Base-by-base conservation (phyloP, 2,888 invertebrate genomes). In the Rotaria magnacalcarata region DNA sequence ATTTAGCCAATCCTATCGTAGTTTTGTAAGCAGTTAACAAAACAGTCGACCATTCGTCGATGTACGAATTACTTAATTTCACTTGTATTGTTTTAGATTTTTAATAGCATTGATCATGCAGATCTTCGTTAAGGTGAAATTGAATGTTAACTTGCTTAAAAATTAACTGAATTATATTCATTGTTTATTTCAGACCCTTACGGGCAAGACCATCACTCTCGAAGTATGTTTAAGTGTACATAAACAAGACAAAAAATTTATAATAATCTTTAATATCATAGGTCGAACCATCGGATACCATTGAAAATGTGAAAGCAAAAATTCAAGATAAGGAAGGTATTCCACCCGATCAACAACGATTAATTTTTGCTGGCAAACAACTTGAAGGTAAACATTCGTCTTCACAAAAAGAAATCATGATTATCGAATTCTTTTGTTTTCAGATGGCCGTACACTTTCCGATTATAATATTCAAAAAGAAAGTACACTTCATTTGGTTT, bases 361-460 rank as follows among this genome's bases (percentile, higher is more conserved):
- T 80, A n/a, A 80, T 80, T 47, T 80, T 80, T 80, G 80, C 80
- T 47, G 80, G 80, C 47, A 80, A 80, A 80, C 80, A 80, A 80
- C 47, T 80, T n/a, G 80, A 80, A 80, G 80, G 67, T 67, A 67
- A 67, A 4, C 16, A 11, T n/a, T 0, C n/a, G 3, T 14, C 3
- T 27, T 27, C 19, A 4, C 1, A 56, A 2, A 24, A 56, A 5
- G 1, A 10, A 24, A 24, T 27, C n/a, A n/a, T 11, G 7, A 56
- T 5, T 11, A 60, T 3, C n/a, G 0, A 11, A 3, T 11, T 10
- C 0, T 11, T n/a, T 24, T 27, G 0, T 24, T 67, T 19, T 67
- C 0, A 47, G 80, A 80, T n/a, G 80, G 80, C 3, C 43, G 80
- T 47, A 80, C 80, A n/a, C 80, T 80, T 80, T 80, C 80, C 0